Conservation (phyloP, 2,113 vertebrate species). For the Oryzias melastigma region DNA sequence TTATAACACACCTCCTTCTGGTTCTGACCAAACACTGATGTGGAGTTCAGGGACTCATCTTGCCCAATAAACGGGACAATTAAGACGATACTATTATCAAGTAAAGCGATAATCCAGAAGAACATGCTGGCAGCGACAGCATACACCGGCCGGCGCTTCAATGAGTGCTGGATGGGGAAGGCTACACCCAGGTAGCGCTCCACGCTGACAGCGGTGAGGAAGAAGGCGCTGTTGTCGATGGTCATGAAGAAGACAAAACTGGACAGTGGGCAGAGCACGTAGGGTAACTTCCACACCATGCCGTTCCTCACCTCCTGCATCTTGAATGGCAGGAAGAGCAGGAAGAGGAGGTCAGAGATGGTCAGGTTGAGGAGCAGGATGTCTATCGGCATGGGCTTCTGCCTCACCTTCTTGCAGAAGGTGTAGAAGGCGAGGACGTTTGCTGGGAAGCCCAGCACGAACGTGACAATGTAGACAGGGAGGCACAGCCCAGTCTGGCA, state of each 20-base stretch:
- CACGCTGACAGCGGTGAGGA: constrained; percentile 83
- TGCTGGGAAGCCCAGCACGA: constrained; percentile 82
- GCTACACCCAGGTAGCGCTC: constrained; percentile 88
- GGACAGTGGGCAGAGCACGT: constrained; percentile 77
- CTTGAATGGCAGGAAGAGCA: constrained; percentile 87
- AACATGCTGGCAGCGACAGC: constrained; percentile 74
- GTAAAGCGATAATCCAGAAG: constrained; percentile 79
- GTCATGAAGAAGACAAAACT: constrained; percentile 87
- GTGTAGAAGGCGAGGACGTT: constrained; percentile 85
- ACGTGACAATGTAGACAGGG: constrained; percentile 81
- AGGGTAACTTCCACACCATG: constrained; percentile 77
- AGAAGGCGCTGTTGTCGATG: constrained; percentile 88
- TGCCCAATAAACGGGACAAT: constrained; percentile 58
- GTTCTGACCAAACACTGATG: rapidly evolving
- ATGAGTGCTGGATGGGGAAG: constrained; percentile 82
- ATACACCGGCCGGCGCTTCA: constrained; percentile 69
- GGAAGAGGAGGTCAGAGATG: constrained; percentile 84
- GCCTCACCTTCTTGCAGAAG: constrained; percentile 77
- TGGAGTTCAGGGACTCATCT: rapidly evolving
- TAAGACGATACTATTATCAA: constrained; percentile 83
- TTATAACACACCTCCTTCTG: constrained; percentile 73
- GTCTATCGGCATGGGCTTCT: constrained; percentile 78
- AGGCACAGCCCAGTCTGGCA: constrained; percentile 71
- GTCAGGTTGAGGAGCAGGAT: constrained; percentile 89
- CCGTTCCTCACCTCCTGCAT: constrained; percentile 76